These are phyloP conservation scores for Sebastes fasciatus DNA, from an alignment of 2,113 vertebrate genomes.

Conservation along the genomic window DNA sequence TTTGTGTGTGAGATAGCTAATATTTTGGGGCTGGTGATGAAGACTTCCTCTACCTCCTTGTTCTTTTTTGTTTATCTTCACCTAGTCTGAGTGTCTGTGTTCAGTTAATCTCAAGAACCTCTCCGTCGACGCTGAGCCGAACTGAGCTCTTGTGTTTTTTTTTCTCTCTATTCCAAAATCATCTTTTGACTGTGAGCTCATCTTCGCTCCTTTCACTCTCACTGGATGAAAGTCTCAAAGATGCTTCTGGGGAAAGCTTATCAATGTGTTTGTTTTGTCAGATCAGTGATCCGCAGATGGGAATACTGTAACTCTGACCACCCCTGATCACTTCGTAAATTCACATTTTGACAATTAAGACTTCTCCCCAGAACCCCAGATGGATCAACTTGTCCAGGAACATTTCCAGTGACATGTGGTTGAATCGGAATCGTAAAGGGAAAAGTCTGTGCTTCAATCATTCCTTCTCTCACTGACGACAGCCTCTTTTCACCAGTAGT, in stretches of 20 bases:
- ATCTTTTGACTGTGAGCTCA: conserved; percentile 34
- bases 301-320: conserved; percentile 25
- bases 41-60: conserved; percentile 77
- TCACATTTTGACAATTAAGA: conserved; percentile 38
- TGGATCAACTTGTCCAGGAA: conserved; percentile 21
- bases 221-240: conserved; percentile 43
- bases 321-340: conserved; percentile 23
- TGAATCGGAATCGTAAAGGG: conserved; percentile 45
- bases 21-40: conserved; percentile 56
- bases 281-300: conserved; percentile 26
- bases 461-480: conserved; percentile 41
- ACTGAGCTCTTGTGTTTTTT: conserved; percentile 19
- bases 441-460: conserved; percentile 44
- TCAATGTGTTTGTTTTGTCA: conserved; percentile 19
- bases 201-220: conserved; percentile 13
- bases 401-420: neutral
- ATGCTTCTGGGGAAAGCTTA: conserved; percentile 36
- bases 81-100: conserved; percentile 36
- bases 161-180: neutral
- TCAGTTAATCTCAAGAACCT: conserved; percentile 44
- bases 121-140: conserved; percentile 18
- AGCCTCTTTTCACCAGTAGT: conserved; percentile 66
- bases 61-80: conserved; percentile 55
- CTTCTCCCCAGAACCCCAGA: conserved; percentile 21
- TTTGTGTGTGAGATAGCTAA: conserved; percentile 44